These are phyloP conservation scores for Valencia hispanica DNA, from an alignment of 2,797 vertebrate genomes.

Conservation along the genomic window DNA sequence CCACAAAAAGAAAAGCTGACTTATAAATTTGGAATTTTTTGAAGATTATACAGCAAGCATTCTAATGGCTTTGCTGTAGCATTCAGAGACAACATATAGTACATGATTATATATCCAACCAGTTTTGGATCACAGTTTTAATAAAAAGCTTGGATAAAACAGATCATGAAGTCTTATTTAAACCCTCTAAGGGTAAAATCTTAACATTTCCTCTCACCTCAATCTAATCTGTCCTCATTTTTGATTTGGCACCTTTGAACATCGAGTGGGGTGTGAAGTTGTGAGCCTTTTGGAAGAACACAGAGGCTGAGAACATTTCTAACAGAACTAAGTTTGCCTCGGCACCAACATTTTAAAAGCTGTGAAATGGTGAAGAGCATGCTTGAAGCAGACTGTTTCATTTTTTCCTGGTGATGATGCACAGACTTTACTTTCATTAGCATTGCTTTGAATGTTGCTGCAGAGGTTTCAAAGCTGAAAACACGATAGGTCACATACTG, in stretches of 20 bases:
- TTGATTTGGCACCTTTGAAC: slow-evolving; percentile 9
- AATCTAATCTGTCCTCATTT: slow-evolving; percentile 9
- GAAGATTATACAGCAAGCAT: not conserved
- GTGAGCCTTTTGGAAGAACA: slow-evolving; percentile 14
- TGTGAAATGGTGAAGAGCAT: slow-evolving; percentile 39
- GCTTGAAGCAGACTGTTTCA: slow-evolving; percentile 37
- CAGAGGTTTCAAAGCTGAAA: slow-evolving; percentile 47
- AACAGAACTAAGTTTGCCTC: slow-evolving; percentile 2
- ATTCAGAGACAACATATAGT: not conserved
- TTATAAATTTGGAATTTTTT: not conserved
- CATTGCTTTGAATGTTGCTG: slow-evolving; percentile 41
- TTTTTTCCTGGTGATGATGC: slow-evolving; percentile 47
- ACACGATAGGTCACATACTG: slow-evolving; percentile 30
- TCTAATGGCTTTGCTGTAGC: not conserved
- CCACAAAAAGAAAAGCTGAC: not conserved
- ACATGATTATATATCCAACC: not conserved
- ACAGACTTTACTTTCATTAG: slow-evolving; percentile 56
- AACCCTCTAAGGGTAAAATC: not conserved
- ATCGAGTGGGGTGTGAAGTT: not conserved
- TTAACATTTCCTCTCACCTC: not conserved
- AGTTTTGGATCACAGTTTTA: not conserved
- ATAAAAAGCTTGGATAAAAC: slow-evolving; percentile 3
- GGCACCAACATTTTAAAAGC: slow-evolving; percentile 16
- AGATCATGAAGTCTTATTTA: not conserved
- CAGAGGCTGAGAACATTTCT: not conserved